These are phyloP conservation scores for Ormyrus rosae DNA, from an alignment of 2,888 invertebrate genomes.

Conservation along the genomic window DNA sequence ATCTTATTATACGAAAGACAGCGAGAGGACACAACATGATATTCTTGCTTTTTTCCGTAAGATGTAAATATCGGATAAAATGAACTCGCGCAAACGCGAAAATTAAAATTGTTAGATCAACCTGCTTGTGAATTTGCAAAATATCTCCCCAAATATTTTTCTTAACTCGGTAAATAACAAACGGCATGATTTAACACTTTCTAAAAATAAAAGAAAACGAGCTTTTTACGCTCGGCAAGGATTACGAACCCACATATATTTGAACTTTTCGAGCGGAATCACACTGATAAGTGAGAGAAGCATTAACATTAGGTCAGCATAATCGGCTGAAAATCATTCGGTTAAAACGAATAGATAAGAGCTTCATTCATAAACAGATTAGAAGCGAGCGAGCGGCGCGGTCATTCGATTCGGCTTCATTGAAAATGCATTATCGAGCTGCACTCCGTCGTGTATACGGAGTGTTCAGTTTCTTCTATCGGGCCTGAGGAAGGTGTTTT, in stretches of 20 bases:
- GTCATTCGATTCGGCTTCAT: conserved; percentile 25
- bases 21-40: conserved; percentile 6
- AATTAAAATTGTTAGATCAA: conserved; percentile 9
- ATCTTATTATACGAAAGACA: conserved; percentile 13
- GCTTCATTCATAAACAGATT: not conserved
- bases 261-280: too few relatives aligned
- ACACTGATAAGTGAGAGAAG: too few relatives aligned
- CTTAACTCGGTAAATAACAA: conserved; percentile 3
- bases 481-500: conserved; percentile 58
- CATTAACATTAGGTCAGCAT: too few relatives aligned
- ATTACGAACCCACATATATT: too few relatives aligned
- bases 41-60: conserved; percentile 14
- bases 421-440: conserved; percentile 47
- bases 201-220: too few relatives aligned
- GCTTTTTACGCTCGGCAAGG: too few relatives aligned
- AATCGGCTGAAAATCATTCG: too few relatives aligned
- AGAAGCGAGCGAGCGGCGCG: not conserved
- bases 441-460: conserved; percentile 15
- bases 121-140: conserved; percentile 17
- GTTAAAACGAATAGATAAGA: not conserved
- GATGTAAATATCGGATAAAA: conserved; percentile 29
- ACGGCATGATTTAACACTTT: not conserved
- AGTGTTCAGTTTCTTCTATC: conserved; percentile 55
- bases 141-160: not conserved
- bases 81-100: not conserved